Evolutionary conservation across 2,797 vertebrate species (phyloP).

Genomic region (Aulostomus chinensis): DNA sequence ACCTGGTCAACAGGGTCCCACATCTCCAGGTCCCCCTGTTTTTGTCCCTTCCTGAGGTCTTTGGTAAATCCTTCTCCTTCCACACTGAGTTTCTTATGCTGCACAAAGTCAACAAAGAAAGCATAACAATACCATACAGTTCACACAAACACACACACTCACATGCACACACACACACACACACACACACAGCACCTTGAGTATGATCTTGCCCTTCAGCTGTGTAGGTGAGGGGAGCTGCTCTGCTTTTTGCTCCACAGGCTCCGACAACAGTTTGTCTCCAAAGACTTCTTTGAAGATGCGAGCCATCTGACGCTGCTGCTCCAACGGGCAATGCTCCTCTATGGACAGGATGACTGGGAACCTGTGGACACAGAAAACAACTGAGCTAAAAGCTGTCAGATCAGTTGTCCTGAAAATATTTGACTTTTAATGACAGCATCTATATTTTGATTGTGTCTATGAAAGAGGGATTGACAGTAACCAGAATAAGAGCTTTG

Average conservation of each 20-base stretch:
- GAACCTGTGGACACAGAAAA: constrained; percentile 77
- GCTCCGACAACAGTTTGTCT: constrained; percentile 87
- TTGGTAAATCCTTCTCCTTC: constrained; percentile 82
- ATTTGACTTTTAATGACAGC: too few relatives aligned
- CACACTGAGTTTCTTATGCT: constrained; percentile 95
- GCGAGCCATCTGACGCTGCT: constrained; percentile 93
- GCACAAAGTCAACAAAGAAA: constrained; percentile 17
- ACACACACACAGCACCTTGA: constrained; percentile 81
- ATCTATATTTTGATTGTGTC: too few relatives aligned
- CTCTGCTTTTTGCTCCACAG: constrained; percentile 89
- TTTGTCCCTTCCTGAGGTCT: constrained; percentile 82
- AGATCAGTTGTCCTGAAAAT: too few relatives aligned
- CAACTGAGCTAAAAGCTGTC: too few relatives aligned
- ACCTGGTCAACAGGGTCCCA: constrained; percentile 98
- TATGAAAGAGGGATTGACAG: too few relatives aligned
- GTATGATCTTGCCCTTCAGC: constrained; percentile 92
- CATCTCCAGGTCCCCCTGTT: constrained; percentile 92
- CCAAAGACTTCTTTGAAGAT: constrained; percentile 91
- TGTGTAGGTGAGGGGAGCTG: constrained; percentile 94
- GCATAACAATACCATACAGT: neutral
- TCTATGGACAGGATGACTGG: constrained; percentile 95
- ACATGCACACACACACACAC: neutral
- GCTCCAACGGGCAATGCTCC: constrained; percentile 91
- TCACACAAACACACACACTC: neutral
- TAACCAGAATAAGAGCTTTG: too few relatives aligned